Conservation (phyloP, 2,888 invertebrate genomes). For the Diploptera punctata region DNA sequence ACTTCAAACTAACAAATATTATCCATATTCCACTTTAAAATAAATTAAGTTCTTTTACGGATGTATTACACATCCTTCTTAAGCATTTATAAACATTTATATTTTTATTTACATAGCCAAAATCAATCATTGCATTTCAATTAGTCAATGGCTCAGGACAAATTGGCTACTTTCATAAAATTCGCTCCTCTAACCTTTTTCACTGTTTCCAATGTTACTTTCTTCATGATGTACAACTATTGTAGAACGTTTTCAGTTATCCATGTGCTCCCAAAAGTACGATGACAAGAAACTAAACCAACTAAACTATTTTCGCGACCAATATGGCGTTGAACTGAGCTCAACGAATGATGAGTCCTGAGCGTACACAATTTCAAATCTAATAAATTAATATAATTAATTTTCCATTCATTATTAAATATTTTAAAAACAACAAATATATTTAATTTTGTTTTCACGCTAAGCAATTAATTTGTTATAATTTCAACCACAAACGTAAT, state of each 20-base stretch:
- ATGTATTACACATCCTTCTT: too few species aligned
- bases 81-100: too few species aligned
- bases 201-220: constrained; percentile 16
- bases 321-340: constrained; percentile 13
- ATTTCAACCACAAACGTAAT: background rate
- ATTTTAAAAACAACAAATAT: background rate
- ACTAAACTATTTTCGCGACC: constrained; percentile 8
- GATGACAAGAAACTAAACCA: background rate
- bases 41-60: too few species aligned
- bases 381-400: too few species aligned
- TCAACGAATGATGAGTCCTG: too few species aligned
- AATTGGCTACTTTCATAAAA: constrained; percentile 31
- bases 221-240: constrained; percentile 22
- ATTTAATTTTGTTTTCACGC: background rate
- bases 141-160: background rate
- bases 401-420: too few species aligned
- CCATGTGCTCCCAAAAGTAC: background rate
- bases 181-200: constrained; percentile 15
- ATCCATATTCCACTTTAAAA: too few species aligned
- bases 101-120: too few species aligned
- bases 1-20: too few species aligned
- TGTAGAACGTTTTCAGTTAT: constrained; percentile 22
- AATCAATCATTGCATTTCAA: too few species aligned
- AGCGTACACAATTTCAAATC: background rate
- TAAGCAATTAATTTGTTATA: background rate